These are phyloP conservation scores for Desmophyllum pertusum DNA, from an alignment of 92 coral and sea anemone genomes.

Conservation along the genomic window DNA sequence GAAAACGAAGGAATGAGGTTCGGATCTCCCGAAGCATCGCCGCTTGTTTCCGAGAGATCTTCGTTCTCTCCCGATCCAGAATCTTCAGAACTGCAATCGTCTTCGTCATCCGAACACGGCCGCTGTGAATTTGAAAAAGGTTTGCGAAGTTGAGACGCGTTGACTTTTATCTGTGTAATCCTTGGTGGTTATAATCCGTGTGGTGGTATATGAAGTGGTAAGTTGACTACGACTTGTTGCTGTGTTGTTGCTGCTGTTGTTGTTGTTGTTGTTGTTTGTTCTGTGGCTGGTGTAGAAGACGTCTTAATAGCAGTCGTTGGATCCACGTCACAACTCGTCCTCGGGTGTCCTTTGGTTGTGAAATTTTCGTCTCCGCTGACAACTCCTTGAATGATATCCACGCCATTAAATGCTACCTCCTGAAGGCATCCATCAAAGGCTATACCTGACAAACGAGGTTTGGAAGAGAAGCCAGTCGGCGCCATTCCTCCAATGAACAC, in stretches of 20 bases:
- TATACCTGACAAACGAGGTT: constrained; percentile 9
- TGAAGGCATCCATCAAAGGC: constrained; percentile 61
- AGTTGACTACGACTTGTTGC: no score
- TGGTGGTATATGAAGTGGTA: not conserved
- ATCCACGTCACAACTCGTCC: constrained; percentile 1
- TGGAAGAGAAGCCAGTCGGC: not conserved
- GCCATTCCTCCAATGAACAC: constrained; percentile 56
- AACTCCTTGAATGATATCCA: constrained; percentile 34
- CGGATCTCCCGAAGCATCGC: not conserved
- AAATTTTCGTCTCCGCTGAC: not conserved
- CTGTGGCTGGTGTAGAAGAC: not conserved
- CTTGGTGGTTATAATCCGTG: not conserved
- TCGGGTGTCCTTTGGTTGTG: constrained; percentile 10
- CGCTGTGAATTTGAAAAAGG: not conserved
- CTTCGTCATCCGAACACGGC: constrained; percentile 45
- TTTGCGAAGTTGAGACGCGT: not conserved
- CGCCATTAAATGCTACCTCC: constrained; percentile 41
- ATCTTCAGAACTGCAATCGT: constrained; percentile 20
- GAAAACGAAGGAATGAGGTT: not conserved
- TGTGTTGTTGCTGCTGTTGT: not conserved
- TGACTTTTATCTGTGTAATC: not conserved
- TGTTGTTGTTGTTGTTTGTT: not conserved
- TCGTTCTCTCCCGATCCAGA: constrained; percentile 31
- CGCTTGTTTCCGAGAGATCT: constrained; percentile 9
- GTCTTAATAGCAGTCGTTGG: not conserved